A percentile compares a stretch with the other conserved stretches of the same genome.
These are phyloP conservation scores for Phalloptychus januarius DNA, from an alignment of 2,797 vertebrate species.

Conservation along the genomic window DNA sequence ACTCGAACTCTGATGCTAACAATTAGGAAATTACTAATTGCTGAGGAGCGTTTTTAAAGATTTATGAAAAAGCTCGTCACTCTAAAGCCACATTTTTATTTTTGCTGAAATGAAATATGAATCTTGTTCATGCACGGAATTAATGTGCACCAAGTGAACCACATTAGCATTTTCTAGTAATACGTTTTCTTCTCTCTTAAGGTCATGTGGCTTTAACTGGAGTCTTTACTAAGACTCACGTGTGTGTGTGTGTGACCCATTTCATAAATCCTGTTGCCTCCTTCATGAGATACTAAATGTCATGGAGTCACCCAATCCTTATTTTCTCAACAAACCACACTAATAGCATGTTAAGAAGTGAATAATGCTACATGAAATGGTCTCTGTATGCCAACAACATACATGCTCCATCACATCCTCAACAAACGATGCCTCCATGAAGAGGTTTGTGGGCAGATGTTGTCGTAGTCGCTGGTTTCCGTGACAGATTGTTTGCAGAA, in stretches of 20 bases:
- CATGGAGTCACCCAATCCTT: slow-evolving; percentile 76
- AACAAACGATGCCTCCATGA: slow-evolving; percentile 86
- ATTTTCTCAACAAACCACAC: slow-evolving; percentile 63
- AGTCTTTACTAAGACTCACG: slow-evolving; percentile 80
- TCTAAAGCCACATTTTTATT: slow-evolving; percentile 68
- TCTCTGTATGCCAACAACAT: slow-evolving; percentile 55
- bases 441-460: slow-evolving; percentile 85
- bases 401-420: slow-evolving; percentile 84
- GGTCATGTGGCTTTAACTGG: slow-evolving; percentile 80
- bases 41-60: slow-evolving; percentile 66
- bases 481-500: slow-evolving; percentile 79
- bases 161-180: slow-evolving; percentile 77
- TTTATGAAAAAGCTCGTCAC: slow-evolving; percentile 57
- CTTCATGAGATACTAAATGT: slow-evolving; percentile 77
- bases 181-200: slow-evolving; percentile 78
- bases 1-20: slow-evolving; percentile 58
- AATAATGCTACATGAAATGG: slow-evolving; percentile 38
- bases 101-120: slow-evolving; percentile 75
- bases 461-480: slow-evolving; percentile 56
- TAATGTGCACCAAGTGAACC: slow-evolving; percentile 75
- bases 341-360: slow-evolving; percentile 71
- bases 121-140: slow-evolving; percentile 76
- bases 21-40: slow-evolving; percentile 67
- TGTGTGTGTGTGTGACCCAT: slow-evolving; percentile 65
- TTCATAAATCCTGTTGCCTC: slow-evolving; percentile 80